A percentile compares a stretch with the other conserved stretches of the same genome.
Evolutionary conservation across 2,888 invertebrate genomes (phyloP).

Genomic region (Papilio elwesi): DNA sequence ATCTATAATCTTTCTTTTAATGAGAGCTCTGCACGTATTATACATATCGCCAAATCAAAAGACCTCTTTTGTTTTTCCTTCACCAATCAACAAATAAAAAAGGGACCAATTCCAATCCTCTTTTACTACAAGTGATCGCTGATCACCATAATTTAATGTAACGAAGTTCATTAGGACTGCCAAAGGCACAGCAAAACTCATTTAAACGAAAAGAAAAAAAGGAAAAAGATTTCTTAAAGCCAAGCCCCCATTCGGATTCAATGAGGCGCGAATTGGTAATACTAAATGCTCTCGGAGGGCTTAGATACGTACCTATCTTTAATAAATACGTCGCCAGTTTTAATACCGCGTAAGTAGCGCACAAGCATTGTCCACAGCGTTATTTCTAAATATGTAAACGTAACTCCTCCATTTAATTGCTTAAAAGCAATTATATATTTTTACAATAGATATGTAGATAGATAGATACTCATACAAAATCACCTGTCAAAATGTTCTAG

Average conservation of each 20-base stretch:
- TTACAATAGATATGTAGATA: too few relatives aligned
- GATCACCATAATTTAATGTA: conserved; percentile 40
- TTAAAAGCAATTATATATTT: not conserved
- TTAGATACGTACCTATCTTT: conserved; percentile 51
- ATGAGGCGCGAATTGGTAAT: conserved; percentile 72
- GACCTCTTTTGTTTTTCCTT: conserved; percentile 3
- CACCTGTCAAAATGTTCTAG: too few relatives aligned
- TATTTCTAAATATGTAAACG: conserved; percentile 6
- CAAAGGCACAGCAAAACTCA: conserved; percentile 28
- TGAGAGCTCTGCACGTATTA: not conserved
- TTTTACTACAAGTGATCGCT: conserved; percentile 26
- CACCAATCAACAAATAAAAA: conserved; percentile 17
- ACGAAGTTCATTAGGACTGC: conserved; percentile 37
- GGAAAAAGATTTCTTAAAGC: conserved; percentile 35
- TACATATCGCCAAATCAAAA: conserved; percentile 20
- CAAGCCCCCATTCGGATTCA: conserved; percentile 61
- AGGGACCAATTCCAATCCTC: conserved; percentile 25
- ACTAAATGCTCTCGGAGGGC: conserved; percentile 65
- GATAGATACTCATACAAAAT: too few relatives aligned
- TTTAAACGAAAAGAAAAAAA: conserved; percentile 34
- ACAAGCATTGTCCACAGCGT: not conserved
- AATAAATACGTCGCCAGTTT: conserved; percentile 29
- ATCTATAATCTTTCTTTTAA: conserved; percentile 11
- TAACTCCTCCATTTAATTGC: not conserved
- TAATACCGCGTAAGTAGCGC: conserved; percentile 10